Percentiles rank a stretch among this genome's conserved stretches.
Conservation (phyloP, 2,888 invertebrate genomes). For the Malthinus seriepunctatus region DNA sequence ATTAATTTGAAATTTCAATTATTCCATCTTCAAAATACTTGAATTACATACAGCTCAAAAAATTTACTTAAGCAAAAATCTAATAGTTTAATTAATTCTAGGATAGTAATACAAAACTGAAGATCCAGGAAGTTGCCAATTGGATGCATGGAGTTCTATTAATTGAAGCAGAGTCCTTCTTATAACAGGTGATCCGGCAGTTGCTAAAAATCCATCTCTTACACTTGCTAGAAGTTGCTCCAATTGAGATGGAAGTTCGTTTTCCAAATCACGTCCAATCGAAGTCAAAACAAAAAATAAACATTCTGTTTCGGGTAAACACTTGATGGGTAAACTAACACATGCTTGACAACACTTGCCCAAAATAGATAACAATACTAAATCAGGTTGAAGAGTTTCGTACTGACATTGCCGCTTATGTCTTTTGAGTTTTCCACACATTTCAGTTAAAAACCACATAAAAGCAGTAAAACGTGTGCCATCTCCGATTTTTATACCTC, state of each 20-base stretch:
- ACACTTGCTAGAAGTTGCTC: conserved; percentile 79
- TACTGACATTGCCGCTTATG: conserved; percentile 60
- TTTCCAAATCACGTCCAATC: conserved; percentile 85
- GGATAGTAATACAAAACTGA: conserved; percentile 90
- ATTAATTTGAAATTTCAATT: no score
- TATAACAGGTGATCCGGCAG: conserved; percentile 72
- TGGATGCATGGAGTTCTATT: conserved; percentile 87
- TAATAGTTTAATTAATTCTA: conserved; percentile 48
- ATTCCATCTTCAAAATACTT: neutral
- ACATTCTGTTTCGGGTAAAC: conserved; percentile 83
- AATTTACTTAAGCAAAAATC: neutral
- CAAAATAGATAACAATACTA: conserved; percentile 79
- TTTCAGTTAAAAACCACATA: conserved; percentile 88
- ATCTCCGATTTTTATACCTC: conserved; percentile 61
- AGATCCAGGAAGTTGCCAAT: conserved; percentile 89
- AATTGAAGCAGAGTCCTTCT: conserved; percentile 85
- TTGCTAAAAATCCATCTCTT: conserved; percentile 82
- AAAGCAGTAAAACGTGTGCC: conserved; percentile 77
- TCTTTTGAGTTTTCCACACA: conserved; percentile 85
- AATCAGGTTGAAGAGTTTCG: conserved; percentile 67
- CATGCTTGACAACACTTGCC: conserved; percentile 90
- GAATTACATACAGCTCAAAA: neutral
- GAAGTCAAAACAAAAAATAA: conserved; percentile 87
- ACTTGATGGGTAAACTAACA: conserved; percentile 79
- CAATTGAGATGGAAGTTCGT: conserved; percentile 78